Conservation (phyloP, 2,888 invertebrate species). For the Drosophila ustulata region DNA sequence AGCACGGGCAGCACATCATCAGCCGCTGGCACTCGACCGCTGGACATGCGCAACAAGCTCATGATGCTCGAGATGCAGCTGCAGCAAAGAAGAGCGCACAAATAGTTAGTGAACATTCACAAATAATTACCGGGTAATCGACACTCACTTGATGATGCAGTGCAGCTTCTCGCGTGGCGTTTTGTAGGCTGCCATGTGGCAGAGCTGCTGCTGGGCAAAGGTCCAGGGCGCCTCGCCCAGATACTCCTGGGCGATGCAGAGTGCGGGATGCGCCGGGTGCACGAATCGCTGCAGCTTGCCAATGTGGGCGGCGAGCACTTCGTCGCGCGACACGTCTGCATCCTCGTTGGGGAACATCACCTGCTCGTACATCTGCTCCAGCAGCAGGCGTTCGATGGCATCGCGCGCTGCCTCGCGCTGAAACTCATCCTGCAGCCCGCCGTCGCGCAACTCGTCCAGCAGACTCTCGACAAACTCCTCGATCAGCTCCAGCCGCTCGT, state of each 20-base stretch:
- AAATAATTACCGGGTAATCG: no score
- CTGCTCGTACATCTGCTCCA: conserved; percentile 95
- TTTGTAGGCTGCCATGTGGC: conserved; percentile 95
- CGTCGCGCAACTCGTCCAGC: conserved; percentile 89
- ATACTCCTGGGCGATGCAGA: conserved; percentile 92
- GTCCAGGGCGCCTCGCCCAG: conserved; percentile 98
- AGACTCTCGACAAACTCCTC: conserved; percentile 92
- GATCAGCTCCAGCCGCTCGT: conserved; percentile 96
- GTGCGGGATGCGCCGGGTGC: conserved; percentile 92
- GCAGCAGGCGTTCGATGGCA: conserved; percentile 95
- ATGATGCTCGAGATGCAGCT: conserved; percentile 96
- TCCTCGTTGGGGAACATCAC: conserved; percentile 99
- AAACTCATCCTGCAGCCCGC: conserved; percentile 85
- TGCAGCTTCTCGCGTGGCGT: conserved; percentile 93
- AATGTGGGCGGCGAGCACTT: conserved; percentile 95
- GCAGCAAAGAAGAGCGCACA: background rate
- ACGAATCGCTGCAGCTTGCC: conserved; percentile 91
- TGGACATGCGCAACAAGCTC: conserved; percentile 95
- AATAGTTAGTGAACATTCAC: no score
- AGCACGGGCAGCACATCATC: conserved; percentile 99
- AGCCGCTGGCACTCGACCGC: conserved; percentile 92
- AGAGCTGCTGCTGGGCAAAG: conserved; percentile 95
- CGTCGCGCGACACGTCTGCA: conserved; percentile 96
- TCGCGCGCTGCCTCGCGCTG: conserved; percentile 91
- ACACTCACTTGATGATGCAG: conserved; percentile 84